Evolutionary conservation across 2,888 invertebrate genomes (phyloP).

Genomic region (Scaptomyza polygonia): DNA sequence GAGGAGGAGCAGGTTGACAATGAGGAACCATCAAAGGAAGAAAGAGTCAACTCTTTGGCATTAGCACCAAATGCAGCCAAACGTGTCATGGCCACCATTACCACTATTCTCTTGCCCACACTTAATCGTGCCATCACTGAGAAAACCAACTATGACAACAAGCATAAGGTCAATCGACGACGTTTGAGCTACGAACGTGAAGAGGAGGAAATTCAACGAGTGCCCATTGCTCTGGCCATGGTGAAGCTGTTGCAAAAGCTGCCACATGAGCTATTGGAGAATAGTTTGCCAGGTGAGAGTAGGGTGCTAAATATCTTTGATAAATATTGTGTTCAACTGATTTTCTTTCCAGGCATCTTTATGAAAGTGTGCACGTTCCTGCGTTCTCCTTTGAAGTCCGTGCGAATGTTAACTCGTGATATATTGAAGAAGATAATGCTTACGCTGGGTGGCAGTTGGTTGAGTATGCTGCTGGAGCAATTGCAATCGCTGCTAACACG

Average conservation of each 20-base stretch:
- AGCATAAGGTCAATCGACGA: conserved; percentile 91
- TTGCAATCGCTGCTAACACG: conserved; percentile 91
- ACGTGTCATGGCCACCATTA: conserved; percentile 89
- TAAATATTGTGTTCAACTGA: no score
- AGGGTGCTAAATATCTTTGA: no score
- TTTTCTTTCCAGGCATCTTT: conserved; percentile 87
- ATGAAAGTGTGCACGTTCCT: conserved; percentile 96
- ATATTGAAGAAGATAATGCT: conserved; percentile 96
- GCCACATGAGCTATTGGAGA: conserved; percentile 90
- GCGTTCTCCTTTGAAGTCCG: conserved; percentile 94
- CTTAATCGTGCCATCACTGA: conserved; percentile 90
- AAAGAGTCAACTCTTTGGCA: conserved; percentile 15
- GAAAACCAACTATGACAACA: conserved; percentile 89
- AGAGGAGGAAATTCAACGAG: conserved; percentile 94
- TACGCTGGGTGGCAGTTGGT: conserved; percentile 92
- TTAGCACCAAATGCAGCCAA: conserved; percentile 90
- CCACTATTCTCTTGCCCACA: conserved; percentile 90
- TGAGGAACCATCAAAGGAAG: conserved; percentile 29
- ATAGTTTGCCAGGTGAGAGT: conserved; percentile 87
- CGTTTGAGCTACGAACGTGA: conserved; percentile 90
- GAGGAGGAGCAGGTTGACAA: conserved; percentile 18
- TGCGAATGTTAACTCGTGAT: conserved; percentile 93
- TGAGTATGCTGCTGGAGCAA: conserved; percentile 91
- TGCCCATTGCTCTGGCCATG: conserved; percentile 96
- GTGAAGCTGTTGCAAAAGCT: conserved; percentile 95